Base-by-base conservation (phyloP, 2,888 invertebrate genomes). In the Odontocerum albicorne region DNA sequence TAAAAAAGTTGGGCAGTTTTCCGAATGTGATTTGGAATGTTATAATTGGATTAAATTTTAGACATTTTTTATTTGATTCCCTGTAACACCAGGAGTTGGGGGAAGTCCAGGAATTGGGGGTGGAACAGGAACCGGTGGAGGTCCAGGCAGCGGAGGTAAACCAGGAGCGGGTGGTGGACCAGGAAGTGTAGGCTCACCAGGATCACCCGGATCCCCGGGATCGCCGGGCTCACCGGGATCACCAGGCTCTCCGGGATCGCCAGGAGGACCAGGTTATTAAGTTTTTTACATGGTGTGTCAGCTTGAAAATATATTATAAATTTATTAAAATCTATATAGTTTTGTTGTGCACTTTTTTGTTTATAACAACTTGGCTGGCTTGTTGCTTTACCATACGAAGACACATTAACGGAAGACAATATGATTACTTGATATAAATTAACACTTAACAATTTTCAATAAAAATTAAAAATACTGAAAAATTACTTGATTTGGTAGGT, bases 231-330 rank as follows among this genome's bases (percentile, higher is more conserved):
- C 46, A n/a, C 54, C 59, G 21, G 50, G 52, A 4, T 46, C 57
- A 39, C 63, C 64, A 13, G 57, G 52, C 15, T 35, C 62, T 10
- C 66, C 67, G 1, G 67, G 66, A 12, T 38, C 52, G 17, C 57
- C 55, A 7, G 57, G 53, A 3, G 13, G 22, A 20, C 42, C 42
- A 31, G 50, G 39, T n/a, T n/a, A n/a, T n/a, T n/a, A n/a, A n/a
- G n/a, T n/a, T n/a, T n/a, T n/a, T n/a, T n/a, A n/a, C n/a, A n/a
- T n/a, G n/a, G n/a, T n/a, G n/a, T n/a, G n/a, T n/a, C n/a, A n/a
- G n/a, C n/a, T n/a, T n/a, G n/a, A n/a, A n/a, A n/a, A n/a, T n/a
- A n/a, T n/a, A n/a, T n/a, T n/a, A n/a, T n/a, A n/a, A n/a, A n/a
- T n/a, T n/a, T n/a, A n/a, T n/a, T n/a, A n/a, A n/a, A n/a, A n/a